Evolutionary conservation across 1,140 invertebrate species (phyloP).

Genomic region (Brachionus paranguensis): DNA sequence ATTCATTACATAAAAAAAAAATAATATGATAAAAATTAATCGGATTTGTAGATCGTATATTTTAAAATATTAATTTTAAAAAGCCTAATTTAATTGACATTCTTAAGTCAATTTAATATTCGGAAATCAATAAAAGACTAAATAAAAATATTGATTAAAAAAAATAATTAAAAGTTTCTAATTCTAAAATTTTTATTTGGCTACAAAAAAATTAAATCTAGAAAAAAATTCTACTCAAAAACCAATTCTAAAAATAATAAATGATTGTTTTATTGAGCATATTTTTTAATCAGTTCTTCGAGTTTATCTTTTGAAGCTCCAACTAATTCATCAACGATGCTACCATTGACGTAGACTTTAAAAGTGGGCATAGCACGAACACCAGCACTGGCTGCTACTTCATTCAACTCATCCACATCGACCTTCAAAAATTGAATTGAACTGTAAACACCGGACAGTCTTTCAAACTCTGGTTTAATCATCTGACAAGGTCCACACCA

Average conservation of each 20-base stretch:
- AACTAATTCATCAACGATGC: conserved; percentile 1
- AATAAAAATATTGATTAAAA: background rate
- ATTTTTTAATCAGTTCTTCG: background rate
- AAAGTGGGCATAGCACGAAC: conserved; percentile 39
- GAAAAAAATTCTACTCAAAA: background rate
- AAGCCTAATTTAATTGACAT: too few relatives aligned
- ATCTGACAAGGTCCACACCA: conserved; percentile 36
- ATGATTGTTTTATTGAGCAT: background rate
- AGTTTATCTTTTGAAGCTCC: conserved; percentile 34
- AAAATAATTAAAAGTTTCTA: too few relatives aligned
- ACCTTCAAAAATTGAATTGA: conserved; percentile 36
- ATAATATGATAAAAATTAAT: too few relatives aligned
- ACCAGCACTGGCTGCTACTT: background rate
- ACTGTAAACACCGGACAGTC: background rate
- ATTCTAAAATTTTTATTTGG: background rate
- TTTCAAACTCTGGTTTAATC: conserved; percentile 30
- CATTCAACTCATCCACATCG: conserved; percentile 34
- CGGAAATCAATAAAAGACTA: too few relatives aligned
- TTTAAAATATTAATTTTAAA: too few relatives aligned
- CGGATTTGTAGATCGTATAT: too few relatives aligned
- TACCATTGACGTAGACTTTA: background rate
- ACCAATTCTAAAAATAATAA: background rate
- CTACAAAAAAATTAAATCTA: background rate
- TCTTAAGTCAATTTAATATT: too few relatives aligned
- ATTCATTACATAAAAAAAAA: too few relatives aligned